Evolutionary conservation across 2,888 invertebrate genomes (phyloP).

Genomic region (Orchesellides sinensis): DNA sequence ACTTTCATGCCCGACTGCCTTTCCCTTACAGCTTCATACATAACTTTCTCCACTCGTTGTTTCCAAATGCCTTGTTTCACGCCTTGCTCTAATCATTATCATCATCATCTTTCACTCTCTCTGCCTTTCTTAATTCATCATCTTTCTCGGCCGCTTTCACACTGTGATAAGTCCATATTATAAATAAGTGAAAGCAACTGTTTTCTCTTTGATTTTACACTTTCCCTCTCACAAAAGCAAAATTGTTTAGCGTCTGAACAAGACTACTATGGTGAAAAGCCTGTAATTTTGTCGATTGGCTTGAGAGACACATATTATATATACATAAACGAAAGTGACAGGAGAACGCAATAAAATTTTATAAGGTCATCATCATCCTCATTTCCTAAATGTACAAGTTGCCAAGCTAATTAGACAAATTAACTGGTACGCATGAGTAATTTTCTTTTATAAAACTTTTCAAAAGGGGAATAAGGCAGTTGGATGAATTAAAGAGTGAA

Average conservation of each 20-base stretch:
- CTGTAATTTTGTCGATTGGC: too few relatives aligned
- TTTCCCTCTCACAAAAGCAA: too few relatives aligned
- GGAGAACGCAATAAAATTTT: neutral
- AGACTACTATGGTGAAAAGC: too few relatives aligned
- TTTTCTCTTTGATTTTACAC: neutral
- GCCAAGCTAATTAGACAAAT: slow-evolving; percentile 55
- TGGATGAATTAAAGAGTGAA: neutral
- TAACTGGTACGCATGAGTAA: slow-evolving; percentile 37
- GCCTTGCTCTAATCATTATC: slow-evolving; percentile 11
- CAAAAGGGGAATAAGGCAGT: too few relatives aligned
- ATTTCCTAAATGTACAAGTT: slow-evolving; percentile 14
- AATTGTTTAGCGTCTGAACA: too few relatives aligned
- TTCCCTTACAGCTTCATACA: neutral
- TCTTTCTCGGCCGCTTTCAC: slow-evolving; percentile 27
- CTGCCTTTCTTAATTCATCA: slow-evolving; percentile 32
- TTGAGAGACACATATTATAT: too few relatives aligned
- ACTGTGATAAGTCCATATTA: neutral
- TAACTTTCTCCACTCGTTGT: neutral
- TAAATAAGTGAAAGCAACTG: neutral
- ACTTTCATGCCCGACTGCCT: neutral
- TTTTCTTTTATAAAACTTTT: neutral
- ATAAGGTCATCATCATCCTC: slow-evolving; percentile 7
- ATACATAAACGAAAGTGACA: too few relatives aligned
- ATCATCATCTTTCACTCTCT: too few relatives aligned
- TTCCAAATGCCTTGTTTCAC: neutral